Evolutionary conservation across 2,797 vertebrate species (phyloP), one percentile per base, ranked within the genome.

Genomic region (Nyctibius grandis): DNA sequence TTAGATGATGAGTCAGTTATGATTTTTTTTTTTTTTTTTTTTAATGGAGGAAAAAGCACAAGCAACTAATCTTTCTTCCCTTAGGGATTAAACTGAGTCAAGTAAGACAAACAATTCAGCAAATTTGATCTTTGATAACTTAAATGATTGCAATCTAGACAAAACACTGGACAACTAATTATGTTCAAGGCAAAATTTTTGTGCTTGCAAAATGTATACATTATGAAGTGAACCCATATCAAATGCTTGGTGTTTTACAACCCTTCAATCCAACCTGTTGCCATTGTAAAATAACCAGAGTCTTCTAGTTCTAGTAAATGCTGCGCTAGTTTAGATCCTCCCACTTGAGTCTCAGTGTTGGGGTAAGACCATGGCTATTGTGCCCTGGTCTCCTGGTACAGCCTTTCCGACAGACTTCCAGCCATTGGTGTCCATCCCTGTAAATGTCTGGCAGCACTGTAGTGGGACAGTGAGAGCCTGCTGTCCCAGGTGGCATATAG

Each of bases 101-200:
- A 82, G 44, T 64, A 91, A 91, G 60, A 87, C 33, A 88, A 95
- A 45, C 40, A 33, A 59, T 82, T 79, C 61, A 60, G 34, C 38
- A 84, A 23, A 91, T 79, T 80, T 91, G 63, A 56, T 75, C 82
- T 90, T 89, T 56, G 56, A 25, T 81, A 75, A 77, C 36, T 74
- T 91, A 82, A 72, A 65, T 34, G 63, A 69, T 69, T 85, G 54
- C 85, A 86, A 90, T 42, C 47, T 79, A 89, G 91, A 93, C 40
- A 77, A 94, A 96, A 93, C 80, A 82, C 64, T 42, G 51, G 28
- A 63, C 23, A 79, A 29, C 38, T 85, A 34, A 60, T 75, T 63
- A 50, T 45, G 31, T 65, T 93, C 67, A 93, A 94, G 61, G 77
- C 67, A 73, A 91, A 84, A 15, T 31, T 93, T 84, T 77, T 92